Conservation (phyloP, 2,888 invertebrate genomes). For the Lobophora halterata region DNA sequence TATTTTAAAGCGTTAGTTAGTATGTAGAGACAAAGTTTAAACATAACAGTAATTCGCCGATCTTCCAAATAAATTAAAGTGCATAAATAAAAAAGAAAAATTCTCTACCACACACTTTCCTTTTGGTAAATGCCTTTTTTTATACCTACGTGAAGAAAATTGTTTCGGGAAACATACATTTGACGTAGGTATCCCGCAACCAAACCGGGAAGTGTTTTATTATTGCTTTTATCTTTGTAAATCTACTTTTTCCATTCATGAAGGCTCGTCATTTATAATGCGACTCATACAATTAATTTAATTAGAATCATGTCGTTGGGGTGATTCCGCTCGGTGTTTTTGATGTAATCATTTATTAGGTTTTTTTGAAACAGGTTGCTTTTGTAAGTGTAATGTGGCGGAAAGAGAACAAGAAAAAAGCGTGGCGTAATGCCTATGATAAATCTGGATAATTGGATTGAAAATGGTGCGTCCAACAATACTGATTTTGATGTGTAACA, state of each 20-base stretch:
- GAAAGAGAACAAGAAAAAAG: constrained; percentile 29
- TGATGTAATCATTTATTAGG: constrained; percentile 61
- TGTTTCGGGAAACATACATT: too few relatives aligned
- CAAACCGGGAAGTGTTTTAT: constrained; percentile 72
- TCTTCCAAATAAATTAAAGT: too few relatives aligned
- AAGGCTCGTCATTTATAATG: constrained; percentile 76
- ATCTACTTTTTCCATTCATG: constrained; percentile 64
- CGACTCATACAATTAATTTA: constrained; percentile 75
- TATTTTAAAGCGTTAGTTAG: too few relatives aligned
- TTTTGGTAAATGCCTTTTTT: too few relatives aligned
- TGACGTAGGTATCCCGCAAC: constrained; percentile 41
- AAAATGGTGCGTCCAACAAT: too few relatives aligned
- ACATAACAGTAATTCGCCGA: too few relatives aligned
- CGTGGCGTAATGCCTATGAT: constrained; percentile 22
- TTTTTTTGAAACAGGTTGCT: constrained; percentile 41
- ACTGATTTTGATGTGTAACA: too few relatives aligned
- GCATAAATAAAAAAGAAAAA: too few relatives aligned
- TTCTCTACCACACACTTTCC: too few relatives aligned
- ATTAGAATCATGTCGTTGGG: constrained; percentile 69
- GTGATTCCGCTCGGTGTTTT: constrained; percentile 48
- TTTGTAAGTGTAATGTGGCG: constrained; percentile 41
- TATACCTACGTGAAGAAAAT: too few relatives aligned
- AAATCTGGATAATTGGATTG: constrained; percentile 1
- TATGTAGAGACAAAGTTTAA: too few relatives aligned
- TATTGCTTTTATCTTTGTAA: constrained; percentile 71